Base-by-base conservation (phyloP, 2,888 invertebrate genomes). In the Ganaspis brasiliensis region DNA sequence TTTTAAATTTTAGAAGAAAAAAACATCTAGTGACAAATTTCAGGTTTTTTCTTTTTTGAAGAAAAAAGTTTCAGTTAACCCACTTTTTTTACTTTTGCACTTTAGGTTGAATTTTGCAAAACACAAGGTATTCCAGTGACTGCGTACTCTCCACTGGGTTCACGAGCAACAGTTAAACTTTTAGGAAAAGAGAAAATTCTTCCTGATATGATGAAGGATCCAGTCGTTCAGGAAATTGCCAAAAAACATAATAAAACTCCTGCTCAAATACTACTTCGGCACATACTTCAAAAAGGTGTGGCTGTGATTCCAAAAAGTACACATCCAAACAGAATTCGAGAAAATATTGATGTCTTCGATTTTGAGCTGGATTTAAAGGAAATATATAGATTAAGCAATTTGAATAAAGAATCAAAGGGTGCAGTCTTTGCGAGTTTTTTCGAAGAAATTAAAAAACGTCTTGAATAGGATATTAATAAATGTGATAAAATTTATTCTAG, bases 231-330 rank as follows among this genome's bases (percentile, higher is more conserved):
- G 55, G 85, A 91, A 79, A 92, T 95, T 67, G 94, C 94, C 0
- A 92, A 93, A 56, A 94, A 92, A 84, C 93, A 95, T 86, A 91
- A 92, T 0, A 96, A 96, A 89, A 94, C 95, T 0, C 92, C 96
- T 0, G 97, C 97, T 3, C 97, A 98, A 91, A 92, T 96, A 35
- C 91, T 96, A 49, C 91, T 98, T 2, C 93, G 96, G 67, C 95
- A 95, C 91, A 92, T 94, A 14, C 86, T 96, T 10, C 96, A 98
- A 89, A 94, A 94, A 61, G 95, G 95, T 10, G 91, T 97, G 40
- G 94, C 93, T 9, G 95, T 95, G 49, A 97, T 98, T 86, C 98
- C 98, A 3, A 98, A 98, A 91, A 97, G 97, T 89, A 95, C 95
- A 2, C 96, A 95, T 90, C 92, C 95, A 0, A 88, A 92, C 6